Conservation (phyloP, 2,113 vertebrate genomes). For the Phycodurus eques region DNA sequence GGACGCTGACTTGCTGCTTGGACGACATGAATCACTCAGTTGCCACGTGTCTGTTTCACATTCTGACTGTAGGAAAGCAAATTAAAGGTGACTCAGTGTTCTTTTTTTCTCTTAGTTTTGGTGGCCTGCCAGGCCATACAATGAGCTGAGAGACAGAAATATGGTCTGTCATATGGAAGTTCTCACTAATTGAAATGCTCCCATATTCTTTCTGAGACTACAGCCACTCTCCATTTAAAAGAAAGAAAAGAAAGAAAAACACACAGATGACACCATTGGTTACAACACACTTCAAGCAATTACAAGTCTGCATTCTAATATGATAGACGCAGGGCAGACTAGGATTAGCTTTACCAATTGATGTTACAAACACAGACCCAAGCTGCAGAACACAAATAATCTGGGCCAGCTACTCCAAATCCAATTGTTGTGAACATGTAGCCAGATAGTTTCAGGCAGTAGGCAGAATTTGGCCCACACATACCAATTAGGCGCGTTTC, state of each 20-base stretch:
- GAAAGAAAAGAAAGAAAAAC: slow-evolving; percentile 39
- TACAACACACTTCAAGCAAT: slow-evolving; percentile 50
- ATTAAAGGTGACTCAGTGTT: slow-evolving; percentile 72
- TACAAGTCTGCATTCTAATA: slow-evolving; percentile 61
- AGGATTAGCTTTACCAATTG: slow-evolving; percentile 56
- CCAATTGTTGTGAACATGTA: slow-evolving; percentile 75
- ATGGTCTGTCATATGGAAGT: slow-evolving; percentile 49
- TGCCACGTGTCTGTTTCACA: slow-evolving; percentile 66
- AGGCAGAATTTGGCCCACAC: slow-evolving; percentile 74
- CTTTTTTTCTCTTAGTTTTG: slow-evolving; percentile 45
- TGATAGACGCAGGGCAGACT: slow-evolving; percentile 42
- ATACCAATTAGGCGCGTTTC: slow-evolving; percentile 76
- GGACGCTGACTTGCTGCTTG: slow-evolving; percentile 40
- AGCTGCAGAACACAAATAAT: slow-evolving; percentile 68
- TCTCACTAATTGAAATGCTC: slow-evolving; percentile 59
- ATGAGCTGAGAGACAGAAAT: slow-evolving; percentile 64
- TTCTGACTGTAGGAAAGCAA: slow-evolving; percentile 56
- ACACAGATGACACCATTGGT: slow-evolving; percentile 48
- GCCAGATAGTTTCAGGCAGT: slow-evolving; percentile 70
- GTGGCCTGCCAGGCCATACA: slow-evolving; percentile 55
- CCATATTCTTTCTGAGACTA: slow-evolving; percentile 39
- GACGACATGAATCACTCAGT: slow-evolving; percentile 65
- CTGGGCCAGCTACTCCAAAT: slow-evolving; percentile 72
- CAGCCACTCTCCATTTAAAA: slow-evolving; percentile 30
- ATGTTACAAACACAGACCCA: slow-evolving; percentile 44